Conservation (phyloP, 2,113 vertebrate species). For the Podilymbus podiceps region DNA sequence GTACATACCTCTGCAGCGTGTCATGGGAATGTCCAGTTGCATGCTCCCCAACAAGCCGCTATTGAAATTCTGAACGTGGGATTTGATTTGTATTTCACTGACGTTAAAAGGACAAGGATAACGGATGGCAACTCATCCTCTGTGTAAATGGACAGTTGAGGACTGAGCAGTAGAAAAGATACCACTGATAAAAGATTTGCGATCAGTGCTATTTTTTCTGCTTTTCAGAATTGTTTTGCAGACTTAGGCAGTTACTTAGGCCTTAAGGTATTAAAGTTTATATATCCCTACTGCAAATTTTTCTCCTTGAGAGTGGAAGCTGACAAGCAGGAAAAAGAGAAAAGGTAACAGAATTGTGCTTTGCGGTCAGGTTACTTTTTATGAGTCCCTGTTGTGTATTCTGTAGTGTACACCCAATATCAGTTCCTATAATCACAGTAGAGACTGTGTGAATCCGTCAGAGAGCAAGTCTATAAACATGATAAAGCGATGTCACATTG, state of each 20-base stretch:
- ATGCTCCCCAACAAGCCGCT: not conserved
- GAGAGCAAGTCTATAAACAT: not conserved
- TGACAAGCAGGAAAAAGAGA: not conserved
- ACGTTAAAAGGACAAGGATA: not conserved
- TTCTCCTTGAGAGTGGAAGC: not conserved
- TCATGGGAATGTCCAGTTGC: too few species aligned
- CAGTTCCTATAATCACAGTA: not conserved
- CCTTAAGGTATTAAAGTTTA: not conserved
- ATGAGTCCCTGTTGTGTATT: not conserved
- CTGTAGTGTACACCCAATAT: not conserved
- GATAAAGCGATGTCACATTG: not conserved
- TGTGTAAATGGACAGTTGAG: not conserved
- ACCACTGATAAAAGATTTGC: not conserved
- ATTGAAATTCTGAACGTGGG: not conserved
- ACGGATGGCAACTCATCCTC: not conserved
- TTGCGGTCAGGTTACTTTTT: not conserved
- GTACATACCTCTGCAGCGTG: too few species aligned
- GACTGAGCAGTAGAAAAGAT: not conserved
- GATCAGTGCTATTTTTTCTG: not conserved
- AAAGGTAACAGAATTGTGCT: not conserved
- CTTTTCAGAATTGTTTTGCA: not conserved
- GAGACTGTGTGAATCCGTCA: not conserved
- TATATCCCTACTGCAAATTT: not conserved
- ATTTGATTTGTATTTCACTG: not conserved
- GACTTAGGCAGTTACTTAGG: not conserved